These are phyloP conservation scores for Todus mexicanus DNA, from an alignment of 2,797 vertebrate genomes.

Conservation along the genomic window DNA sequence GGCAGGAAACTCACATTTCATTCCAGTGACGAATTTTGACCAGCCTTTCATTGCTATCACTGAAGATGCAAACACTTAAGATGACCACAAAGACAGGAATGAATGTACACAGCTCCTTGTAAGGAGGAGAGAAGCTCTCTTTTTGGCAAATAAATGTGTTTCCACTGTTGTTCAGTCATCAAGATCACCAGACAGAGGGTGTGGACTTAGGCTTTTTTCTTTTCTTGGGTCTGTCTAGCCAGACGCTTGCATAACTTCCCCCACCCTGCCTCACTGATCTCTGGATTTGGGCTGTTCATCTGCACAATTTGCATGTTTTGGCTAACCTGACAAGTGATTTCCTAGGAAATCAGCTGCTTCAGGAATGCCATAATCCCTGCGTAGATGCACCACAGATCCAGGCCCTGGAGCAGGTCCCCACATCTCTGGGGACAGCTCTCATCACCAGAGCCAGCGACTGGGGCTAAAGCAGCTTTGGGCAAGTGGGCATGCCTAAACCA, in stretches of 20 bases:
- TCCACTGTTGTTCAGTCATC: constrained; percentile 1
- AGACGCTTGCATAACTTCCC: not conserved
- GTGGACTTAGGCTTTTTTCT: not conserved
- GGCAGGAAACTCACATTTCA: constrained; percentile 29
- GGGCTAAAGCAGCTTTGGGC: not conserved
- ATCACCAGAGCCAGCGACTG: not conserved
- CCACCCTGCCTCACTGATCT: not conserved
- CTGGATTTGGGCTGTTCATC: not conserved
- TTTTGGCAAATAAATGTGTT: not conserved
- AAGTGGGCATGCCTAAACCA: not conserved
- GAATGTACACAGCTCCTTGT: not conserved
- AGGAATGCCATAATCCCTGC: not conserved
- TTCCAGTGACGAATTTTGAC: constrained; percentile 7
- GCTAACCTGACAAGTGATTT: not conserved
- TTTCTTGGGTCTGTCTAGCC: constrained; percentile 5
- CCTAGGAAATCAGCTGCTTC: not conserved
- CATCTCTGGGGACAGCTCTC: fast-evolving
- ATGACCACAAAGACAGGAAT: not conserved
- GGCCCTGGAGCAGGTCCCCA: not conserved
- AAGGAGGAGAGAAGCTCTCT: not conserved
- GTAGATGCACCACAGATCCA: fast-evolving
- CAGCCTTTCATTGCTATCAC: not conserved
- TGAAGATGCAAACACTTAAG: not conserved
- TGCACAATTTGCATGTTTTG: not conserved
- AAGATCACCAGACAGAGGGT: not conserved